phyloP scores from a whole-genome alignment of 2,113 vertebrate species.

The Channa maculata region DNA sequence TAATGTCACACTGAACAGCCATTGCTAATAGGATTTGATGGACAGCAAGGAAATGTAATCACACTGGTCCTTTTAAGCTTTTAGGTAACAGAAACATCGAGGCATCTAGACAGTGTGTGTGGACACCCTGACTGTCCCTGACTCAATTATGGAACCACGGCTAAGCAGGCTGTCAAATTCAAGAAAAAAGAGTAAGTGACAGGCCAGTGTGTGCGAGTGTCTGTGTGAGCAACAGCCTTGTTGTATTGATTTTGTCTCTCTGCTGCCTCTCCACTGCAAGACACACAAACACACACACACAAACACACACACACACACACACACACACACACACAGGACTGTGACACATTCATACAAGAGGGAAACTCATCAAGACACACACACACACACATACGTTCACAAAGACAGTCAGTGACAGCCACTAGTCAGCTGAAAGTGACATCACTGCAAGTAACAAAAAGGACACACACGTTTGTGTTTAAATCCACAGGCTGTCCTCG shows the following conservation, averaged over 20 bases:
- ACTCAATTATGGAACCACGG: conserved; percentile 1
- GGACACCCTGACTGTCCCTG: neutral
- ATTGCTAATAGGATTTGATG: conserved; percentile 38
- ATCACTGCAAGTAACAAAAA: conserved; percentile 14
- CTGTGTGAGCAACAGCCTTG: neutral
- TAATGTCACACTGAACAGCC: neutral
- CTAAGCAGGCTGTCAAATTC: neutral
- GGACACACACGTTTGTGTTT: conserved; percentile 36
- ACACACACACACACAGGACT: neutral
- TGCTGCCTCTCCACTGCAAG: neutral
- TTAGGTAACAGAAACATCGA: conserved; percentile 9
- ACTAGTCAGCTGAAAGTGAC: conserved; percentile 50
- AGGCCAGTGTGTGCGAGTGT: conserved; percentile 1
- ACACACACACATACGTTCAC: neutral
- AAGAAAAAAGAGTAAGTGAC: neutral
- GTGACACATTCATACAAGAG: conserved; percentile 17
- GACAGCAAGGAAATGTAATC: conserved; percentile 40
- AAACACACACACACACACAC: too few relatives aligned
- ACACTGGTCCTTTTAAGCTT: conserved; percentile 14
- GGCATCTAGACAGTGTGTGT: conserved; percentile 1
- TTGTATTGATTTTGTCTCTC: conserved; percentile 21
- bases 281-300: too few relatives aligned
- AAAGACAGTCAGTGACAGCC: conserved; percentile 26
- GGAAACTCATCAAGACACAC: neutral
- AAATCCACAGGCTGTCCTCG: conserved; percentile 33